These are phyloP conservation scores for Melieria omissa DNA, from an alignment of 2,888 invertebrate genomes.

Conservation along the genomic window DNA sequence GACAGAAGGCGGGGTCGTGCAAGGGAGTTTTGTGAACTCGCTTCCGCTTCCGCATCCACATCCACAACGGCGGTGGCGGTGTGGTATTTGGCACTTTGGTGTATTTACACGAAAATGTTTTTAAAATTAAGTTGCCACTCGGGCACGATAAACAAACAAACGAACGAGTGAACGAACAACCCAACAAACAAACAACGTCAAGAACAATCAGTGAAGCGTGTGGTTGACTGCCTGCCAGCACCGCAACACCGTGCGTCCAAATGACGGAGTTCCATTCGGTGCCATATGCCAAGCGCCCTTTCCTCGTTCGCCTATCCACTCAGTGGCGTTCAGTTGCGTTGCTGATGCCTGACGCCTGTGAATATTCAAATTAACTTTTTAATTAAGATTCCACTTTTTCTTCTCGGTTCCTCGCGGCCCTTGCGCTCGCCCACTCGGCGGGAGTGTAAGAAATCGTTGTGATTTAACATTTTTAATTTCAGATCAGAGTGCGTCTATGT, in stretches of 20 bases:
- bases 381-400: slow-evolving; percentile 30
- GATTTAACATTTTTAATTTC: slow-evolving; percentile 30
- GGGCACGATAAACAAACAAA: slow-evolving; percentile 1
- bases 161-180: neutral
- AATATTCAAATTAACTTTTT: slow-evolving; percentile 36
- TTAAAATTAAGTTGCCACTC: slow-evolving; percentile 8
- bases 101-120: slow-evolving; percentile 2
- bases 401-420: neutral
- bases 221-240: too few species aligned
- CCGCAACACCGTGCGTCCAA: too few species aligned
- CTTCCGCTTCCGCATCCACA: slow-evolving; percentile 15
- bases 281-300: too few species aligned
- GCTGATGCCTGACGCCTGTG: slow-evolving; percentile 9
- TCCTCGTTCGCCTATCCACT: too few species aligned
- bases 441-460: slow-evolving; percentile 26
- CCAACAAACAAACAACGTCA: neutral
- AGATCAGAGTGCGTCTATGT: slow-evolving; percentile 15
- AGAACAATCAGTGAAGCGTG: too few species aligned
- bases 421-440: neutral
- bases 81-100: slow-evolving; percentile 4
- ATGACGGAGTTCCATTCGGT: too few species aligned
- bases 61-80: neutral
- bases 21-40: neutral
- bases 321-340: too few species aligned
- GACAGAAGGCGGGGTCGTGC: neutral